Base-by-base conservation (phyloP, 2,888 invertebrate species). In the Synanthedon myopaeformis region DNA sequence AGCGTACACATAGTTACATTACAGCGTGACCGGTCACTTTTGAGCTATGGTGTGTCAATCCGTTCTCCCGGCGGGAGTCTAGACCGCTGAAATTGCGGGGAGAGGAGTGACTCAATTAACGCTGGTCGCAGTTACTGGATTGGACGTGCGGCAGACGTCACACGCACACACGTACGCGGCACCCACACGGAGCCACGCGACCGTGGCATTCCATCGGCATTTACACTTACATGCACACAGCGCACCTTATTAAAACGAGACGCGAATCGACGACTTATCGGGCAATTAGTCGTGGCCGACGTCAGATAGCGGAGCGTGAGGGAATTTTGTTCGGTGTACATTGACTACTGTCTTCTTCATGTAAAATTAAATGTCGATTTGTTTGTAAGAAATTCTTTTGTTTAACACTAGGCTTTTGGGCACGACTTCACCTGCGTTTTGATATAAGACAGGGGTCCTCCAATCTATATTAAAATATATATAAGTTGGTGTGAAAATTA, bases 191-290 rank as follows among this genome's bases (percentile, higher is more conserved):
- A 60, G 53, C 56, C 59, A 61, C 65, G 66, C 82, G 84, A 80
- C 85, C 84, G 82, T 85, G 85, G 84, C 85, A 86, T 86, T 86
- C 86, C 86, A 82, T 80, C 77, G 79, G 75, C 70, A 78, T 77
- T 76, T 74, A 81, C 82, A 74, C 83, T 72, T 76, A 83, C 83
- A 82, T 72, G 72, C 74, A 71, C 70, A 79, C 80, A 75, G 80
- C 79, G 79, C 79, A 84, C 86, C 86, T 86, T 86, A 87, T 87
- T 87, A 86, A 86, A 86, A 86, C 85, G 86, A 86, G 86, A 85
- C 82, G 82, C 82, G 82, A 85, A 86, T 86, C 84, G 85, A 82
- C 86, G 85, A 85, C 83, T 87, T 87, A 86, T 86, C 86, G 86
- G 82, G 80, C 86, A 86, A 86, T 86, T 87, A 87, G 85, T 85